Conservation (phyloP, 2,113 vertebrate species). For the Nematolebias whitei region DNA sequence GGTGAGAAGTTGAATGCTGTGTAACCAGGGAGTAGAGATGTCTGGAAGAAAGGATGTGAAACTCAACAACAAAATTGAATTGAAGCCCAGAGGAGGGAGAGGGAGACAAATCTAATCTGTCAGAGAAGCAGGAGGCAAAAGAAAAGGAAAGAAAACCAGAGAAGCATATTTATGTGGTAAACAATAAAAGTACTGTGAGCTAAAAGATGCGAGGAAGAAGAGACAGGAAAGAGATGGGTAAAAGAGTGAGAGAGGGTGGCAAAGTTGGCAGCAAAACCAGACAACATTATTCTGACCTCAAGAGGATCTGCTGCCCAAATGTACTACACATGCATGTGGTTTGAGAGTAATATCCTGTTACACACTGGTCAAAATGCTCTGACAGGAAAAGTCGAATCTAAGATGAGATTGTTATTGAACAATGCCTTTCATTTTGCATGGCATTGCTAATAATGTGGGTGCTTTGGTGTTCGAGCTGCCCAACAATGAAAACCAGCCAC, state of each 20-base stretch:
- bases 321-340: background rate
- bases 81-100: slow-evolving; percentile 48
- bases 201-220: slow-evolving; percentile 21
- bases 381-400: slow-evolving; percentile 53
- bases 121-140: slow-evolving; percentile 21
- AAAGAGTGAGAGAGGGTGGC: slow-evolving; percentile 19
- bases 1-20: slow-evolving; percentile 47
- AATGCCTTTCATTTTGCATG: slow-evolving; percentile 52
- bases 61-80: slow-evolving; percentile 61
- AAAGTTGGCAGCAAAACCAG: slow-evolving; percentile 40
- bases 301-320: background rate
- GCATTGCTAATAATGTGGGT: slow-evolving; percentile 24
- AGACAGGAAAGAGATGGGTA: slow-evolving; percentile 20
- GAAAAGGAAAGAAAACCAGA: slow-evolving; percentile 24
- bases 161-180: slow-evolving; percentile 29
- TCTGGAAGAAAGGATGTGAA: slow-evolving; percentile 52
- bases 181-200: slow-evolving; percentile 41
- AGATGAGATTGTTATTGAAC: slow-evolving; percentile 49
- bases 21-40: slow-evolving; percentile 32
- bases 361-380: slow-evolving; percentile 43
- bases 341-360: slow-evolving; percentile 61
- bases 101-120: slow-evolving; percentile 59
- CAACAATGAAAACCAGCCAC: slow-evolving; percentile 7
- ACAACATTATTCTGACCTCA: slow-evolving; percentile 54
- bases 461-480: slow-evolving; percentile 5